Conservation (phyloP, 2,888 invertebrate species). For the Elaeidobius kamerunicus region DNA sequence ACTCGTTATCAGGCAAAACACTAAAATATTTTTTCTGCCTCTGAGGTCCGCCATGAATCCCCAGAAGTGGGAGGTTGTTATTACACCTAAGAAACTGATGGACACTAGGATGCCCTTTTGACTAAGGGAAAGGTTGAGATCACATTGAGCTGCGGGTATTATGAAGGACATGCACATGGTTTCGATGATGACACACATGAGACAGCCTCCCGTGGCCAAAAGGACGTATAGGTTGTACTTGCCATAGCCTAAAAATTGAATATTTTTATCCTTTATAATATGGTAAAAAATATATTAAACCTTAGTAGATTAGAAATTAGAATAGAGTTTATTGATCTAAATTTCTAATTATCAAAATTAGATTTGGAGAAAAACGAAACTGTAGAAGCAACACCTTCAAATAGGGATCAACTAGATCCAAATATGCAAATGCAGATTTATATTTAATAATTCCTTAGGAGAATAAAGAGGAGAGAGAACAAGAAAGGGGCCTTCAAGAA, state of each 20-base stretch:
- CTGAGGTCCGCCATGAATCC: conserved; percentile 57
- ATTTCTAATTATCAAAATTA: no score
- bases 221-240: conserved; percentile 60
- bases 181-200: conserved; percentile 68
- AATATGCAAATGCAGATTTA: no score
- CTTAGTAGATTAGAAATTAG: no score
- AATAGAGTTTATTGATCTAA: no score
- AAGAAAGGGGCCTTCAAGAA: no score
- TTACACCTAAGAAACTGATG: conserved; percentile 61
- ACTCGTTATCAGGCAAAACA: conserved; percentile 52
- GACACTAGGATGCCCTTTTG: conserved; percentile 64
- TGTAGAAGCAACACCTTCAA: no score
- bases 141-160: conserved; percentile 66
- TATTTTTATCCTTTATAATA: no score
- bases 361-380: no score
- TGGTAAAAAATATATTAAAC: no score
- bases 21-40: conserved; percentile 52
- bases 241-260: conserved; percentile 54
- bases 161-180: conserved; percentile 64
- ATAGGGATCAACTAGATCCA: no score
- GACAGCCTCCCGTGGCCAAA: conserved; percentile 59
- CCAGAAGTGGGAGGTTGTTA: conserved; percentile 58
- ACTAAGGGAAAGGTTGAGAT: conserved; percentile 58
- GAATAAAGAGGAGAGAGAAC: no score
- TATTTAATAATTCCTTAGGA: no score